Conservation (phyloP, 2,797 vertebrate species). For the Lophius americanus region DNA sequence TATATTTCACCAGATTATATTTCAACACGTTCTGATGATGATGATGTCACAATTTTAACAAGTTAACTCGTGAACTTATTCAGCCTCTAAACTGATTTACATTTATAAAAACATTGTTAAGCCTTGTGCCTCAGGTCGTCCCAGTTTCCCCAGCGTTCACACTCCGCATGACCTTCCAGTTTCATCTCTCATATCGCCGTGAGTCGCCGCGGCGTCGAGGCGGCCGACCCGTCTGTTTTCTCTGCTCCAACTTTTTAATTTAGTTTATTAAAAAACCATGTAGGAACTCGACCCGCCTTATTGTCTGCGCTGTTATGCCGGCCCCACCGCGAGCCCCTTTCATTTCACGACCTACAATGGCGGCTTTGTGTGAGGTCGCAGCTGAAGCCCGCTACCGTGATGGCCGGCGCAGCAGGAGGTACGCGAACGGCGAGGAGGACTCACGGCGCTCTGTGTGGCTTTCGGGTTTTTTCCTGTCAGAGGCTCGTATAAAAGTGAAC, state of each 20-base stretch:
- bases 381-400: conserved; percentile 32
- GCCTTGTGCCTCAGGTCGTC: neutral
- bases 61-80: neutral
- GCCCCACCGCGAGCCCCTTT: conserved; percentile 66
- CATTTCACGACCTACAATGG: conserved; percentile 52
- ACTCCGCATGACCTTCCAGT: conserved; percentile 10
- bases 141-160: neutral
- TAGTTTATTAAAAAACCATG: conserved; percentile 69
- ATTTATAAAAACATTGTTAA: no score
- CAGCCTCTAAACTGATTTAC: no score
- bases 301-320: conserved; percentile 67
- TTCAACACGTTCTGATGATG: no score
- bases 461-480: conserved; percentile 30
- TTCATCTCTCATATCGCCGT: conserved; percentile 34
- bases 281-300: conserved; percentile 54
- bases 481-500: conserved; percentile 5
- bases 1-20: no score
- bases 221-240: conserved; percentile 54
- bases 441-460: conserved; percentile 32
- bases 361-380: conserved; percentile 53
- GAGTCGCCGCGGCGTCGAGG: conserved; percentile 43
- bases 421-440: conserved; percentile 27
- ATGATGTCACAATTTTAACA: no score
- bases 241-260: conserved; percentile 61
- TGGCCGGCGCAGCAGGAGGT: conserved; percentile 29